Evolutionary conservation across 1,140 invertebrate genomes (phyloP).

Genomic region (Dendroctonus ponderosae): DNA sequence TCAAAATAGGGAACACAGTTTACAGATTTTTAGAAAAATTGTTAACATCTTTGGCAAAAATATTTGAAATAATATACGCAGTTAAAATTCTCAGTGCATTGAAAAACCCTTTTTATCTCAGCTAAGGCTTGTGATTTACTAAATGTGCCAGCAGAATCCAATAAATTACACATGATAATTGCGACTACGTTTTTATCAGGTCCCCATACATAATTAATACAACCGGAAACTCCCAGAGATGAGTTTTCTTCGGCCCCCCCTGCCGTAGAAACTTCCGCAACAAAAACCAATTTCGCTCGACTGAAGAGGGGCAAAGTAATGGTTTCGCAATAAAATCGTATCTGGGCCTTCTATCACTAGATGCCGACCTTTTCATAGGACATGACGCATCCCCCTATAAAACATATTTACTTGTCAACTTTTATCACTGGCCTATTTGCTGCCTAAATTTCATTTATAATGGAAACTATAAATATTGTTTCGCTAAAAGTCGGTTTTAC

Average conservation of each 20-base stretch:
- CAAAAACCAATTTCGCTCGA: constrained; percentile 28
- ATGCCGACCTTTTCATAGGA: constrained; percentile 25
- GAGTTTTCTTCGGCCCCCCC: constrained; percentile 3
- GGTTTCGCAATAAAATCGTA: constrained; percentile 31
- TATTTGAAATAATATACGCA: neutral
- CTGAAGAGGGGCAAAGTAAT: constrained; percentile 19
- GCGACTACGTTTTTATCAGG: neutral
- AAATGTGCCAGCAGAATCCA: neutral
- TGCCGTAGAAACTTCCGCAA: constrained; percentile 18
- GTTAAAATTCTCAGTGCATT: neutral
- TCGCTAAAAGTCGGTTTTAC: constrained; percentile 14
- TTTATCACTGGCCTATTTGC: constrained; percentile 29
- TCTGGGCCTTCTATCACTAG: constrained; percentile 19
- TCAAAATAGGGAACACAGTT: too few relatives aligned
- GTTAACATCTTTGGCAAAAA: neutral
- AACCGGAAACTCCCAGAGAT: constrained; percentile 7
- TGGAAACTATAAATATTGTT: constrained; percentile 32
- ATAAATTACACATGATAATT: neutral
- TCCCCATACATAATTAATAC: constrained; percentile 12
- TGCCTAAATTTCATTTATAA: constrained; percentile 31
- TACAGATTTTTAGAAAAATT: too few relatives aligned
- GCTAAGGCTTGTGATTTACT: neutral
- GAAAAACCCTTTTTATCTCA: neutral
- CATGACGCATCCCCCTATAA: constrained; percentile 31
- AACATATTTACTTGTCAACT: constrained; percentile 34